Evolutionary conservation across 2,113 vertebrate genomes (phyloP), one percentile per base, ranked within the genome.

Genomic region (Neodontobutis hainanensis): DNA sequence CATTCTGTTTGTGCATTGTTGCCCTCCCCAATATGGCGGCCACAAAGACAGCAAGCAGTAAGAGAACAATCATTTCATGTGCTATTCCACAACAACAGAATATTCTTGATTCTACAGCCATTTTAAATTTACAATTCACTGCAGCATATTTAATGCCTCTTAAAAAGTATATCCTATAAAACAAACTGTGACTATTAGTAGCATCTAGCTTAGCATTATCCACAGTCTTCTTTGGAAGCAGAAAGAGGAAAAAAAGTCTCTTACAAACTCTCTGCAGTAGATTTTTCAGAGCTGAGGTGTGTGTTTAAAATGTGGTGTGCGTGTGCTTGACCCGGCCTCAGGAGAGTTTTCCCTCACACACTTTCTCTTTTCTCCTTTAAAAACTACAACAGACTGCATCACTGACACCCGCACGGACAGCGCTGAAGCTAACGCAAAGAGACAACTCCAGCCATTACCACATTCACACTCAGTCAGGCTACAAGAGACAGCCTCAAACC

Each of bases 321-420:
- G 10, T 52, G 68, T 19, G 69, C 64, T 65, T 77, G 70, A 73
- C 79, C 79, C 73, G 52, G 73, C 80, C 78, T 76, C 80, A 40
- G 65, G 73, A 84, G 83, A 77, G 43, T 72, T 81, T 78, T 3
- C 19, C 19, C 19, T 27, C 19, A 27, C 63, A 8, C 70, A 65
- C 67, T 73, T 65, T 76, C 70, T 75, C 59, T 75, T 63, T 58
- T 79, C 63, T 27, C 64, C 61, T 68, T 70, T 68, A 77, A 83
- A 83, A 85, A 80, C 62, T 73, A 82, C 73, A 82, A 82, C 73
- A 80, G 63, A 82, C 77, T 76, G 72, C 74, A 82, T 84, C 79
- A 77, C 73, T 73, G 79, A 76, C 73, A 70, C 65, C 62, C 63
- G 73, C 8, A 6, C 49, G 73, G 65, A 69, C 67, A 70, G 61